Base-by-base conservation (phyloP, 64 coral and sea anemone genomes). In the Porites australiensis region DNA sequence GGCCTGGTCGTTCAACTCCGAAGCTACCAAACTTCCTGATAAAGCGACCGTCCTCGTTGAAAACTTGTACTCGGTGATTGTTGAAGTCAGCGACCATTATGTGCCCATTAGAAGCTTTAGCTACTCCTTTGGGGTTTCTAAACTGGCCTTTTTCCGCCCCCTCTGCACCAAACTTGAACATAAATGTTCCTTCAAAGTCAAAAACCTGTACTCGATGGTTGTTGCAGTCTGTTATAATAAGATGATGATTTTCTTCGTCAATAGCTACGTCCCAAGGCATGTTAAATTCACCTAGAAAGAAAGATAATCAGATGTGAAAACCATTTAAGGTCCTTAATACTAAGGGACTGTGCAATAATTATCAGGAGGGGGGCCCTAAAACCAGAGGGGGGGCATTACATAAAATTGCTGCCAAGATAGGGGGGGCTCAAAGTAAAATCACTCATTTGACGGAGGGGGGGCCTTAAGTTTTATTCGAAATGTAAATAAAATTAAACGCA, bases 161-260 rank as follows among this genome's bases (percentile, higher is more conserved):
- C 51, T 98, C 90, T 0, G 46, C 87, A 6, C 96, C 96, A 79
- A 98, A 98, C 20, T 98, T 98, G 58, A 98, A 98, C 75, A 98
- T 89, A 72, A 98, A 98, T 0, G 77, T 88, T 13, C 96, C 96
- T 18, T 72, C 88, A 13, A 89, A 92, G 77, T 98, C 96, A 82
- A 98, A 98, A 1, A 98, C 96, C 71, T 98, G 96, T 2, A 98
- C 83, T 2, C 96, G 93, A 46, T 98, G 96, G 82, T 98, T 98
- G 45, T 95, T 95, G 4, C 90, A 93, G 58, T 98, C 96, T n/a
- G 94, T 93, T 48, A 98, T 90, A 22, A 98, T 95, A 12, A 96
- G 76, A 21, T 88, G 95, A 3, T 88, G 81, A 47, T 95, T 95
- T 15, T 98, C 94, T 37, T 98, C 90, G 51, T 98, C 96, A 21